A percentile compares a stretch with the other conserved stretches of the same genome.
These are phyloP conservation scores for Erythrolamprus reginae DNA, from an alignment of 2,113 vertebrate genomes.

Conservation along the genomic window DNA sequence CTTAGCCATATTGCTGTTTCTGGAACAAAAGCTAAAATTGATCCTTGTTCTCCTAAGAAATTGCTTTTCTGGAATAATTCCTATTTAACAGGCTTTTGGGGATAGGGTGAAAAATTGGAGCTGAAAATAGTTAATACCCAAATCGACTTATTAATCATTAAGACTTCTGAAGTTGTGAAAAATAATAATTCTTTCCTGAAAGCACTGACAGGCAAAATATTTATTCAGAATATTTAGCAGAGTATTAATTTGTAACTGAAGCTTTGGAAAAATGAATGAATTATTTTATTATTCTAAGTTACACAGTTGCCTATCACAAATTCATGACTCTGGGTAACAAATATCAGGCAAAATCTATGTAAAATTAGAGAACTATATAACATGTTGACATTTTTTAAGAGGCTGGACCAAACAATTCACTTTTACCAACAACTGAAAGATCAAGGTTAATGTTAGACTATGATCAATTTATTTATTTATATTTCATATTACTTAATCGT, in stretches of 20 bases:
- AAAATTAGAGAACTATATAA: not conserved
- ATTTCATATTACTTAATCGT: not conserved
- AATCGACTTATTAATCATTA: not conserved
- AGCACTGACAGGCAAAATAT: not conserved
- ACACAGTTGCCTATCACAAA: not conserved
- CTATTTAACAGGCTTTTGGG: not conserved
- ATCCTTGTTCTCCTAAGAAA: not conserved
- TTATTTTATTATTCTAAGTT: not conserved
- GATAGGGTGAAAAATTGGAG: not conserved
- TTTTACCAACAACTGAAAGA: not conserved
- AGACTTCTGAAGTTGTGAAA: not conserved
- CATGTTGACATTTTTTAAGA: not conserved
- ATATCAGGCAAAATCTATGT: not conserved
- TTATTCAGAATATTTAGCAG: not conserved
- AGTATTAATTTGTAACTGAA: not conserved
- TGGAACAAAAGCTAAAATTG: not conserved
- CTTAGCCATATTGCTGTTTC: not conserved
- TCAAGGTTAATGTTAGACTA: not conserved
- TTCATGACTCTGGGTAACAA: not conserved
- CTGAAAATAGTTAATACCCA: not conserved
- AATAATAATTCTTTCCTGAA: not conserved
- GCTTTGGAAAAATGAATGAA: not conserved
- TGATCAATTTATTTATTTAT: not conserved
- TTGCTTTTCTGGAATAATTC: not conserved
- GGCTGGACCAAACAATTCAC: not conserved